Conservation (phyloP, 2,113 vertebrate species). For the Coryphaenoides rupestris region DNA sequence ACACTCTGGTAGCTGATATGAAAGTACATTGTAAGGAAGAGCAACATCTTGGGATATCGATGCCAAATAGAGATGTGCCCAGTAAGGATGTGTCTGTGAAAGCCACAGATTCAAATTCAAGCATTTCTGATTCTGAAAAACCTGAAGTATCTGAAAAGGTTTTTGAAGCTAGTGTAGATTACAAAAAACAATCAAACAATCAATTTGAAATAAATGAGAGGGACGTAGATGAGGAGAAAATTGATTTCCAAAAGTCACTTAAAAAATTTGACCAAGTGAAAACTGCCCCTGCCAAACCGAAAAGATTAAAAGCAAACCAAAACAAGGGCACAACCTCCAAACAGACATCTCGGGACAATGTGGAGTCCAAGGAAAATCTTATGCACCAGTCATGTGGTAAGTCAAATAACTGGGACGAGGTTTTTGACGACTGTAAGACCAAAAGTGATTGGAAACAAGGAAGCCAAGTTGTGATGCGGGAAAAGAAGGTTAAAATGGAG, state of each 20-base stretch:
- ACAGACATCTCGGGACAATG: conserved; percentile 7
- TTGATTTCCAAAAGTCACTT: conserved; percentile 2
- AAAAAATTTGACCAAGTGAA: conserved; percentile 28
- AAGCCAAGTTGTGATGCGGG: conserved; percentile 72
- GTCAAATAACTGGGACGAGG: conserved; percentile 11
- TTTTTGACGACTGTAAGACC: conserved; percentile 2
- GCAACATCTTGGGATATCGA: neutral
- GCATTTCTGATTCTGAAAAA: conserved; percentile 19
- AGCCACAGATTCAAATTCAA: conserved; percentile 6
- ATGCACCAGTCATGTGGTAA: neutral
- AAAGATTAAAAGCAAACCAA: conserved; percentile 43
- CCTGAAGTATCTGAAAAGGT: conserved; percentile 5
- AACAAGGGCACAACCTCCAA: conserved; percentile 7
- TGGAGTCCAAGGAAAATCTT: neutral
- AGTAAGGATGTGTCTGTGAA: too few species aligned
- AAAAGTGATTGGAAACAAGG: conserved; percentile 8
- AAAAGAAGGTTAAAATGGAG: conserved; percentile 74
- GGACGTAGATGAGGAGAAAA: conserved; percentile 11
- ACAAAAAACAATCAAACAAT: neutral
- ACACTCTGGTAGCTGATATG: conserved; percentile 16
- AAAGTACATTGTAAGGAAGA: conserved; percentile 22
- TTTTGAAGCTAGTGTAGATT: neutral
- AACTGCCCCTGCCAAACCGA: conserved; percentile 29
- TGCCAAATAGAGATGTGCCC: too few species aligned
- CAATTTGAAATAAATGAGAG: conserved; percentile 4